Base-by-base conservation (phyloP, 2,113 vertebrate species). In the Asarcornis scutulata region DNA sequence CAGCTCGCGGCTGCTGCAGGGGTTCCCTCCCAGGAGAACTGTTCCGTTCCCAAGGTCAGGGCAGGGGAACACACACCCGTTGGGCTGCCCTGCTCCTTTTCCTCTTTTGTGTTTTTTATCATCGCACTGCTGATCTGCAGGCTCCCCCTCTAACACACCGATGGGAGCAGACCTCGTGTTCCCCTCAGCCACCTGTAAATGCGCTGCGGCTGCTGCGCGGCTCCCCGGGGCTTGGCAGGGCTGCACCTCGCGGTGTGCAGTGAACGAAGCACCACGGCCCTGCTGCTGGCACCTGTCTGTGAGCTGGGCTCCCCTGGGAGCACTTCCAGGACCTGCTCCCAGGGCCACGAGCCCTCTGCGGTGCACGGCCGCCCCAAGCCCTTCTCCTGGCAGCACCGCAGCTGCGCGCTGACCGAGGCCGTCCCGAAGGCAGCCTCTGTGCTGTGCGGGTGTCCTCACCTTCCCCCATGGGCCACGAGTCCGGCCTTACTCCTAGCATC, bases 341-440 rank as follows among this genome's bases (percentile, higher is more conserved):
- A 4, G n/a, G 58, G 71, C 20, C 25, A 2, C 0, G 1, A 36
- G 71, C 11, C 5, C 17, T 20, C 91, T 1, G 7, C 0, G 2
- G 80, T 3, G 36, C 55, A 9, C 29, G 20, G 29, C 23, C 15
- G 63, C 48, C 69, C 21, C 0, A 0, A 5, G 71, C 26, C 52
- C 42, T 20, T 53, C 44, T 17, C 36, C 59, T 17, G 50, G 52
- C 59, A 44, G n/a, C 10, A 17, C 8, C 2, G 0, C 46, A 14
- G 4, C 48, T n/a, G 58, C 0, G 0, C 4, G 40, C 7, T 6
- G 60, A 13, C 16, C 1, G 0, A 42, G 46, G 29, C 44, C 0
- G 0, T 31, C 74, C 68, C 2, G 4, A 32, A 38, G 64, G 38
- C 34, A 38, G 11, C n/a, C 22, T 32, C 29, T 14, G 44, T 4